phyloP scores from a whole-genome alignment of 2,113 vertebrate species.

The Taxidea taxus region DNA sequence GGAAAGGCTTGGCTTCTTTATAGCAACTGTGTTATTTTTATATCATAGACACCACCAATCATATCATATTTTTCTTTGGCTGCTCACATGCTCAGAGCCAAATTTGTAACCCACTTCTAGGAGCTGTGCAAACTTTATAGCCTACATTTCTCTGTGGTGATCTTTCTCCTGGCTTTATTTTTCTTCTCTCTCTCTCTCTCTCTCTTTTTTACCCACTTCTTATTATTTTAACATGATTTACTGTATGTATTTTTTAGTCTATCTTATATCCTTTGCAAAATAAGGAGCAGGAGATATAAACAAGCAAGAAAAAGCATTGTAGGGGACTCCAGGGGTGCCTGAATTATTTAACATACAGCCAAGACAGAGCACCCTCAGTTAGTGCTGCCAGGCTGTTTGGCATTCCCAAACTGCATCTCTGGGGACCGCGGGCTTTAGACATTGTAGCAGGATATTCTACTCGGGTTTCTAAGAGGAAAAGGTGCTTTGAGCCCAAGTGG shows the following conservation, averaged over 20 bases:
- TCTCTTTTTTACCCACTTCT: not conserved
- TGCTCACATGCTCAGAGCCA: not conserved
- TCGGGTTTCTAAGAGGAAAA: not conserved
- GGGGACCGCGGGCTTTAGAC: not conserved
- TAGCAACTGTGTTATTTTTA: constrained; percentile 29
- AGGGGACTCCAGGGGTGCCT: not conserved
- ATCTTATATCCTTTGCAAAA: not conserved
- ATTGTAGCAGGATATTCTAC: not conserved
- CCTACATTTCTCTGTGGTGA: constrained; percentile 3
- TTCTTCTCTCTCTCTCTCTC: not conserved
- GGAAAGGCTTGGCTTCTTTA: not conserved
- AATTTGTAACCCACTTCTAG: not conserved
- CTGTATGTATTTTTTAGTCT: not conserved
- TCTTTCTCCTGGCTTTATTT: not conserved
- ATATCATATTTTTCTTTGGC: not conserved
- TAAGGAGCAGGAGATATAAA: not conserved
- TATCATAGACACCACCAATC: not conserved
- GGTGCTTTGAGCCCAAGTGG: not conserved
- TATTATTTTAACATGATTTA: constrained; percentile 23
- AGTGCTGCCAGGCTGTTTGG: not conserved
- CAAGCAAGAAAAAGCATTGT: not conserved
- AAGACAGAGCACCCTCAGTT: not conserved
- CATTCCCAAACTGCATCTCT: not conserved
- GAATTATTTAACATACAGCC: not conserved
- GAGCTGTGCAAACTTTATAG: not conserved